Percentiles rank a stretch among this genome's conserved stretches.
These are phyloP conservation scores for Coregonus suidteri DNA, from an alignment of 2,797 vertebrate genomes.

Conservation along the genomic window DNA sequence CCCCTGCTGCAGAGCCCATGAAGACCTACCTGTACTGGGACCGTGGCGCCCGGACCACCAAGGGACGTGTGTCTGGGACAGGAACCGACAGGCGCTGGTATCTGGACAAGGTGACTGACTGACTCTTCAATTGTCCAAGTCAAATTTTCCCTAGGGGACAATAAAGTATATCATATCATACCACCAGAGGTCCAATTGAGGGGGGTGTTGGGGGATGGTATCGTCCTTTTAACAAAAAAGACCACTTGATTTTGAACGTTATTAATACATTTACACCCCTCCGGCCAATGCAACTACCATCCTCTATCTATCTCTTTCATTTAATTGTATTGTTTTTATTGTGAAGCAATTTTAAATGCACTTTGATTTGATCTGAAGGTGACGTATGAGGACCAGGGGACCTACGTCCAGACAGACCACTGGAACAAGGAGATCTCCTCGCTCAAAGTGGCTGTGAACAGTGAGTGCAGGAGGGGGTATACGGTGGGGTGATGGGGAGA, in stretches of 20 bases:
- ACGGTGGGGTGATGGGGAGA: background rate
- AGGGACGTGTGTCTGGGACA: conserved; percentile 46
- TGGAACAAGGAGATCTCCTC: conserved; percentile 50
- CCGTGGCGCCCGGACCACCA: conserved; percentile 6
- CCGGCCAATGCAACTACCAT: background rate
- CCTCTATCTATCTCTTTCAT: background rate
- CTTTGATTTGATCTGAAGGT: background rate
- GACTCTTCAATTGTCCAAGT: background rate
- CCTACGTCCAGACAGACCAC: conserved; percentile 52
- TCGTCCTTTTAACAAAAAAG: too few relatives aligned
- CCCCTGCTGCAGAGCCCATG: background rate
- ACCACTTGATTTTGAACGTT: too few relatives aligned
- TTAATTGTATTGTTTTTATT: background rate
- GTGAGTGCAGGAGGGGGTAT: conserved; percentile 51
- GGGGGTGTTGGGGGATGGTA: background rate
- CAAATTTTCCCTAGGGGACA: background rate
- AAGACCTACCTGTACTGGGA: conserved; percentile 34
- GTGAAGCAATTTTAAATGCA: background rate
- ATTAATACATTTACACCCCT: background rate
- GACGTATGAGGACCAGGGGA: conserved; percentile 65
- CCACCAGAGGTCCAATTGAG: background rate
- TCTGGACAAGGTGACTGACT: conserved; percentile 53
- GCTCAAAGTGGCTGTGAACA: conserved; percentile 51
- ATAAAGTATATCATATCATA: background rate
- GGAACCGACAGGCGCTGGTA: conserved; percentile 53